Evolutionary conservation across 2,888 invertebrate species (phyloP), one percentile per base, ranked within the genome.

Genomic region (Acanthosepion pharaonis): DNA sequence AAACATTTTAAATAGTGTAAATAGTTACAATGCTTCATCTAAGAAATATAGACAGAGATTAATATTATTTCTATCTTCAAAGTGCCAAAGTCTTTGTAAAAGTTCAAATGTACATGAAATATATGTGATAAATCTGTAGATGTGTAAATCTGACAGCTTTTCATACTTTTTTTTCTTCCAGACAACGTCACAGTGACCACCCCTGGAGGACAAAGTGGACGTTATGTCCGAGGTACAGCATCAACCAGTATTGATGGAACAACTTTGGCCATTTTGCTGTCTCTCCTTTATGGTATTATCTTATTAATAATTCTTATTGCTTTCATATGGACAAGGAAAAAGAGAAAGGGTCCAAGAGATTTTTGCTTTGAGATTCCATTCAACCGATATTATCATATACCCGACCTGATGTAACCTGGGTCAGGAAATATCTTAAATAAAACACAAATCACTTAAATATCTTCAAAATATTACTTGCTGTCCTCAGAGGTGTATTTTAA

Each of bases 361-460:
- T 96, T 95, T 94, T 96, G 95, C 91, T 96, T 96, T 94, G 95
- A 94, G 28, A 94, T 94, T 59, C 94, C 94, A 2, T 48, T 64
- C 55, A 94, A 55, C n/a, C 28, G 55, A 48, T 94, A 64, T 25
- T 94, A 94, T 59, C 53, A 94, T 48, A 64, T 94, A 48, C 23
- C 64, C 25, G 94, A 94, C 23, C 59, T 53, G 51, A 91, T 91
- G 55, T 94, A 94, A 91, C n/a, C 20, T 5, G 51, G n/a, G 53
- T n/a, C 78, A n/a, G 78, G n/a, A 55, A 28, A 25, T 94, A 55
- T 42, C 42, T 49, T 11, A 51, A 59, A 48, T 94, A 94, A 49
- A 28, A 92, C 25, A 48, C 8, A 92, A 92, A 92, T 8, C 15
- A 51, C 25, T 23, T 59, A 59, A 23, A 59, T 23, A 6, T 59